These are phyloP conservation scores for Acronicta aceris DNA, from an alignment of 2,888 invertebrate genomes.

Conservation along the genomic window DNA sequence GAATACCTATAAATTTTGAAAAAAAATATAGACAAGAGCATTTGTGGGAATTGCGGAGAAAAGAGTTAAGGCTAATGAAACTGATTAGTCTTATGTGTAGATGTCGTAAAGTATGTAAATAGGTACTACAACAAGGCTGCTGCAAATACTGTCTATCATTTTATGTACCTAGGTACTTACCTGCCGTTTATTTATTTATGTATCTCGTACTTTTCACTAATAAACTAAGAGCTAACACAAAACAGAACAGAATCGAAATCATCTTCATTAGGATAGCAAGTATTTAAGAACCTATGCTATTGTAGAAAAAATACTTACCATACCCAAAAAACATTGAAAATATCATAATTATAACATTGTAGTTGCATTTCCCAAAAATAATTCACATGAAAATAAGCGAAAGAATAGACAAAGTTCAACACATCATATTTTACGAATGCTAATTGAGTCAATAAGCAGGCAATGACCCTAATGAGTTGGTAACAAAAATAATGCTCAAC, in stretches of 20 bases:
- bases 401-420: slow-evolving; percentile 76
- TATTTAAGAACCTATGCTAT: too few species aligned
- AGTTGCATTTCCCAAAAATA: slow-evolving; percentile 71
- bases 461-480: slow-evolving; percentile 89
- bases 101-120: too few species aligned
- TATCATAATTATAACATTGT: slow-evolving; percentile 45
- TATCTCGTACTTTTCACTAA: too few species aligned
- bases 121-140: too few species aligned
- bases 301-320: background rate
- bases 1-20: background rate
- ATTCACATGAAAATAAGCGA: slow-evolving; percentile 69
- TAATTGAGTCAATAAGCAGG: slow-evolving; percentile 87
- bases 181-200: too few species aligned
- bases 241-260: too few species aligned
- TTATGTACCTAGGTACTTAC: too few species aligned
- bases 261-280: too few species aligned
- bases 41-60: slow-evolving; percentile 50
- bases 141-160: too few species aligned
- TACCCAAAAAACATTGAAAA: slow-evolving; percentile 30
- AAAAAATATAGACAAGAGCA: slow-evolving; percentile 18
- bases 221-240: too few species aligned
- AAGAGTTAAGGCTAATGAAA: too few species aligned
- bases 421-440: slow-evolving; percentile 77
- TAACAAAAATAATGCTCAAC: slow-evolving; percentile 87
- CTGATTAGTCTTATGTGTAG: too few species aligned